These are phyloP conservation scores for Diadromus collaris DNA, from an alignment of 2,888 invertebrate species.

Conservation along the genomic window DNA sequence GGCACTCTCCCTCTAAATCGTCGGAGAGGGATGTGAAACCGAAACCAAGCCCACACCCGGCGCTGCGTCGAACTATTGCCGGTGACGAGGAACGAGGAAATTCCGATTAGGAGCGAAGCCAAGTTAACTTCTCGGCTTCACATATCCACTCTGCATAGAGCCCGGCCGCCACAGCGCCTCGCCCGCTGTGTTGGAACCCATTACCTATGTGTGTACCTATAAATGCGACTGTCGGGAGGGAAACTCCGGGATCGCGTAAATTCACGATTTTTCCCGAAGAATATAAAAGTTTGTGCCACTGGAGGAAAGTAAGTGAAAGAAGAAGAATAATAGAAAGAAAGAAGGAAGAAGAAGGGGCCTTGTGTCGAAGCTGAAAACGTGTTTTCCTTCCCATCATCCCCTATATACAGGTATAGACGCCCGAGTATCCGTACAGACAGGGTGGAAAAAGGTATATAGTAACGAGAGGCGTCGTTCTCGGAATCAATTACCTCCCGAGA, in stretches of 20 bases:
- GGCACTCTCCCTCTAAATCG: constrained; percentile 12
- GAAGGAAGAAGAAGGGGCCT: background rate
- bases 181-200: background rate
- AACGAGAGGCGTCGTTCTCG: constrained; percentile 50
- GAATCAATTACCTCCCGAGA: constrained; percentile 59
- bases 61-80: constrained; percentile 29
- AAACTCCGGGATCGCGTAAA: constrained; percentile 42
- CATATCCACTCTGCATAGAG: constrained; percentile 41
- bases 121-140: constrained; percentile 59
- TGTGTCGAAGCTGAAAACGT: constrained; percentile 11
- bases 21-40: background rate
- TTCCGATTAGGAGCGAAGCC: constrained; percentile 61
- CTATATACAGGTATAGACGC: background rate
- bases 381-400: constrained; percentile 26
- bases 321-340: constrained; percentile 7
- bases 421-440: background rate
- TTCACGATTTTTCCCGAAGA: constrained; percentile 45
- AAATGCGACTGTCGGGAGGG: constrained; percentile 52
- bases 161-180: background rate
- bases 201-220: constrained; percentile 28
- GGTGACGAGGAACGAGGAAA: constrained; percentile 49
- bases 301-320: background rate
- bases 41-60: background rate
- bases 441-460: constrained; percentile 16
- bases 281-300: constrained; percentile 8